Conservation (phyloP, 92 coral and sea anemone genomes). For the Porites cylindrica region DNA sequence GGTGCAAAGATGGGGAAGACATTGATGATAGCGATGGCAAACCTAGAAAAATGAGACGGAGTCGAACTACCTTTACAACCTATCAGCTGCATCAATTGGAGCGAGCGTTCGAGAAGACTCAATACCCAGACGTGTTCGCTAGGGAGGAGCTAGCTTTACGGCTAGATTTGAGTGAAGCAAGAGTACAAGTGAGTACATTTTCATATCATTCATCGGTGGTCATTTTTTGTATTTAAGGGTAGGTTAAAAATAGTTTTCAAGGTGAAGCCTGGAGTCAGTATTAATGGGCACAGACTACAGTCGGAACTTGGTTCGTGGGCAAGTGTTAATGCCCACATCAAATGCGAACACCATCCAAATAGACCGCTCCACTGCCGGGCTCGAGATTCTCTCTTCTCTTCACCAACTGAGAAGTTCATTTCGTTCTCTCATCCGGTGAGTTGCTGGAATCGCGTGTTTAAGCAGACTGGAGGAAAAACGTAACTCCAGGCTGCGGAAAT, state of each 20-base stretch:
- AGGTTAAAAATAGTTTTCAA: not conserved
- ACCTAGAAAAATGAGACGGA: conserved; percentile 90
- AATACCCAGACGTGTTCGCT: conserved; percentile 97
- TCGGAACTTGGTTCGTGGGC: not conserved
- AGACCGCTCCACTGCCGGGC: no score
- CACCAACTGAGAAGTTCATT: conserved; percentile 17
- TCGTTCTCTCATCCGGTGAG: not conserved
- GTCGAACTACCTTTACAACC: conserved; percentile 97
- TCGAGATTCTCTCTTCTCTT: not conserved
- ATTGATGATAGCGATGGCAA: conserved; percentile 76
- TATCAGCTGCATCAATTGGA: conserved; percentile 97
- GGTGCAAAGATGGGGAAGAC: conserved; percentile 56
- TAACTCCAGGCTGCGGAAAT: not conserved
- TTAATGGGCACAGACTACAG: not conserved
- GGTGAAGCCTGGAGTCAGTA: not conserved
- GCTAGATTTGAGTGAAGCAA: conserved; percentile 95
- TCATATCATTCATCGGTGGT: conserved; percentile 19
- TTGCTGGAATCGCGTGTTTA: not conserved
- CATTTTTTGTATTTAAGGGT: conserved; percentile 19
- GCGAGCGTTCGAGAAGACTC: conserved; percentile 96
- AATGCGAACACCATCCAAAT: no score
- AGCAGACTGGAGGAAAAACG: not conserved
- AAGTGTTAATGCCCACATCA: not conserved
- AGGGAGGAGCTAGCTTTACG: conserved; percentile 93
- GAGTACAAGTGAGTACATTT: conserved; percentile 86